Evolutionary conservation across 2,888 invertebrate genomes (phyloP).

Genomic region (Hirtodrosophila alboralis): DNA sequence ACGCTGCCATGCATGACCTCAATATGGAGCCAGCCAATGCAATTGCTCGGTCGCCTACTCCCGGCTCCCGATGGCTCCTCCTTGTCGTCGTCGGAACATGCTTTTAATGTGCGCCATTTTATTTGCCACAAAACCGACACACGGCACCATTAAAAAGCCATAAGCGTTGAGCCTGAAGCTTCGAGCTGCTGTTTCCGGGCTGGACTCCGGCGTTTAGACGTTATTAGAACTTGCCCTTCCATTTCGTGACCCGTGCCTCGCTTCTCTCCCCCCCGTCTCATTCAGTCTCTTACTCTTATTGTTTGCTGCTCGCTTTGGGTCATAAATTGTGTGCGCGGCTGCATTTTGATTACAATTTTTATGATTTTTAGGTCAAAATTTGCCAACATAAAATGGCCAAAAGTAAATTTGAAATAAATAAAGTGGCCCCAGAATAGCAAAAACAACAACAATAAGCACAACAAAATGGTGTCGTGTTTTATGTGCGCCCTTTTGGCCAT

Average conservation of each 20-base stretch:
- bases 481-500: slow-evolving; percentile 65
- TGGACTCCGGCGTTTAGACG: slow-evolving; percentile 67
- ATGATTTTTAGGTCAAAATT: slow-evolving; percentile 81
- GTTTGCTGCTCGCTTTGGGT: slow-evolving; percentile 36
- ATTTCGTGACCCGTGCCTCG: neutral
- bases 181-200: slow-evolving; percentile 41
- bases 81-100: too few species aligned
- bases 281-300: slow-evolving; percentile 18
- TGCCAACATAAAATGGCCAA: slow-evolving; percentile 78
- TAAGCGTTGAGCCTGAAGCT: slow-evolving; percentile 73
- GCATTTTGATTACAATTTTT: slow-evolving; percentile 77
- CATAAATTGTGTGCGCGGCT: slow-evolving; percentile 68
- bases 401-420: slow-evolving; percentile 78
- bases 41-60: slow-evolving; percentile 50
- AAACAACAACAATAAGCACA: slow-evolving; percentile 37
- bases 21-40: slow-evolving; percentile 62
- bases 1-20: slow-evolving; percentile 72
- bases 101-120: slow-evolving; percentile 78
- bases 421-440: slow-evolving; percentile 42
- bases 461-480: slow-evolving; percentile 64
- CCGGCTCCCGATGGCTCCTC: slow-evolving; percentile 22
- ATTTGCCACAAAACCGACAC: slow-evolving; percentile 77
- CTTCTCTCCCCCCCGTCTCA: neutral
- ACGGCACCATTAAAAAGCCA: slow-evolving; percentile 80
- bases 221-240: slow-evolving; percentile 61